Percentiles rank a stretch among this genome's conserved stretches.
Evolutionary conservation across 2,113 vertebrate genomes (phyloP).

Genomic region (Elaphurus davidianus): DNA sequence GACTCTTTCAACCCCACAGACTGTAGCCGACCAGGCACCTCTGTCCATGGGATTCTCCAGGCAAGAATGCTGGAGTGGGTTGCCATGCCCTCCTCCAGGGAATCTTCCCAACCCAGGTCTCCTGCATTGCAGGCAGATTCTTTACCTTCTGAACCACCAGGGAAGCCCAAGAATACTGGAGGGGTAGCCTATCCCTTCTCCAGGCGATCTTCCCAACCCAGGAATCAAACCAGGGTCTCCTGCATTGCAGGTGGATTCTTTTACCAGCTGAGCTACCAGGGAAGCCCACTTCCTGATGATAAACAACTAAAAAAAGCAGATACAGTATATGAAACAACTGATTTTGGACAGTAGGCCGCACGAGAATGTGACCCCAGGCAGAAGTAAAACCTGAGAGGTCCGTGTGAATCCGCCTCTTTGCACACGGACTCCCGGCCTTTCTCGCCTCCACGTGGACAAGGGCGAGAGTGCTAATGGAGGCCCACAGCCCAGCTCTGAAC

Average conservation of each 20-base stretch:
- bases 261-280: neutral
- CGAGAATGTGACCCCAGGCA: neutral
- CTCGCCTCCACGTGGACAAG: accelerated
- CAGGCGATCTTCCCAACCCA: neutral
- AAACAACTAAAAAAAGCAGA: neutral
- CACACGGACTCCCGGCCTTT: neutral
- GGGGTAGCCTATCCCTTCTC: neutral
- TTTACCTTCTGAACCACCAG: neutral
- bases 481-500: neutral
- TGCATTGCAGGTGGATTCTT: neutral
- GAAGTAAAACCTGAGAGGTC: neutral
- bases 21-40: neutral
- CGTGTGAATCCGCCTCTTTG: neutral
- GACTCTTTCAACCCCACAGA: neutral
- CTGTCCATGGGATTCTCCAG: neutral
- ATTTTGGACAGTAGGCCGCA: neutral
- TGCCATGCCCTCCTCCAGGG: neutral
- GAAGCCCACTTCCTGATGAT: neutral
- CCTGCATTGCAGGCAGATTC: neutral
- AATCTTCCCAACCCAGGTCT: neutral
- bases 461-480: neutral
- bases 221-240: neutral
- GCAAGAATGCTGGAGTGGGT: neutral
- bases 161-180: neutral
- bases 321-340: neutral